These are phyloP conservation scores for Cylindroiulus punctatus DNA, from an alignment of 2,888 invertebrate species.

Conservation along the genomic window DNA sequence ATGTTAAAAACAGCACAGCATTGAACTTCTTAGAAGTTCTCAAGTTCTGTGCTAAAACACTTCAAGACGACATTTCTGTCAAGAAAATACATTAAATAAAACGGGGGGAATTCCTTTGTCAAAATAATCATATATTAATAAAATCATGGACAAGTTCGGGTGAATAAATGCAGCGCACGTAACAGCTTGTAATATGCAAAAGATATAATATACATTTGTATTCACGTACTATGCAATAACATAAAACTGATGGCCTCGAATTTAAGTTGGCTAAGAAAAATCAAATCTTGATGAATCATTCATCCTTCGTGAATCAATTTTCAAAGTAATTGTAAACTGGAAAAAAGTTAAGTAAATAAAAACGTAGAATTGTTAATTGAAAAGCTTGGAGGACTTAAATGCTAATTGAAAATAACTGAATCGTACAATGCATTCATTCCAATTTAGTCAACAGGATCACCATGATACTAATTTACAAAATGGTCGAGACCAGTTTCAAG, in stretches of 20 bases:
- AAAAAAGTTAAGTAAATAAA: neutral
- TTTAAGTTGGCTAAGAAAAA: neutral
- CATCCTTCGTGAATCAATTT: neutral
- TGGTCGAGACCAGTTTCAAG: no score
- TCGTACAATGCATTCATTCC: no score
- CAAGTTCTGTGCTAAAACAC: conserved; percentile 27
- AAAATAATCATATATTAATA: conserved; percentile 18
- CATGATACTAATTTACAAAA: no score
- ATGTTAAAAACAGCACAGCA: conserved; percentile 12
- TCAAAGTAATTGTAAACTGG: neutral
- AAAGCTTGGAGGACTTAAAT: no score
- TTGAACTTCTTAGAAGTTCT: conserved; percentile 31
- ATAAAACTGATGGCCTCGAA: neutral
- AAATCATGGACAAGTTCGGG: conserved; percentile 5
- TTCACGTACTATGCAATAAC: neutral
- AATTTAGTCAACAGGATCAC: no score
- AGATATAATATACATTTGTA: conserved; percentile 12
- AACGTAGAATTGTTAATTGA: no score
- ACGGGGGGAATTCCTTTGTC: conserved; percentile 10
- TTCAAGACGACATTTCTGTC: conserved; percentile 37
- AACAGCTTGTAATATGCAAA: conserved; percentile 20
- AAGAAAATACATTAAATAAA: conserved; percentile 29
- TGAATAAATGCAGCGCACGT: conserved; percentile 10
- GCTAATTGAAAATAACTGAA: no score
- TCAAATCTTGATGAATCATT: neutral